These are phyloP conservation scores for Heterohyrax brucei DNA, from an alignment of 2,797 vertebrate species.

Conservation along the genomic window DNA sequence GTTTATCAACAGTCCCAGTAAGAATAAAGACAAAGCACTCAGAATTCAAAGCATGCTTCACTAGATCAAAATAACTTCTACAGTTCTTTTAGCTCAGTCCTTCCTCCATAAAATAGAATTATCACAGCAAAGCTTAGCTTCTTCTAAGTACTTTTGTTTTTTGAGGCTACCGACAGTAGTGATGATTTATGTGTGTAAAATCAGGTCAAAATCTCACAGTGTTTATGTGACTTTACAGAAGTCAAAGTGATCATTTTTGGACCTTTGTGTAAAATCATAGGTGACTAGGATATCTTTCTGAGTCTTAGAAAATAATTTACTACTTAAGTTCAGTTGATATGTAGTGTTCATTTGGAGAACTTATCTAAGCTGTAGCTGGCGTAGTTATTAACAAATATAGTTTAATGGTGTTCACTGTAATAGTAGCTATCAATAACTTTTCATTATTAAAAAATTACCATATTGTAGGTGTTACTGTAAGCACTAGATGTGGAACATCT, in stretches of 20 bases:
- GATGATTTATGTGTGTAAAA: conserved; percentile 57
- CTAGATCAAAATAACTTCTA: conserved; percentile 48
- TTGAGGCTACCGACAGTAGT: not conserved
- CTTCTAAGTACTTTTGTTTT: conserved; percentile 30
- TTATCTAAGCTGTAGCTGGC: not conserved
- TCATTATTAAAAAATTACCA: conserved; percentile 40
- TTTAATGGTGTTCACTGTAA: not conserved
- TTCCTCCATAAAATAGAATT: conserved; percentile 52
- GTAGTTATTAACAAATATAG: not conserved
- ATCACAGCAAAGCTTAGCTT: conserved; percentile 25
- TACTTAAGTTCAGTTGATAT: not conserved
- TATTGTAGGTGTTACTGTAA: not conserved
- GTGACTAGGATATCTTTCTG: not conserved
- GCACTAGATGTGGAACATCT: not conserved
- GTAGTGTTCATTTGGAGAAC: not conserved
- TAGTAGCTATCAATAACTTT: not conserved
- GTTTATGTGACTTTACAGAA: conserved; percentile 42
- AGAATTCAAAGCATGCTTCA: conserved; percentile 60
- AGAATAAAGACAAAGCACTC: conserved; percentile 2
- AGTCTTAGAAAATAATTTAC: conserved; percentile 9
- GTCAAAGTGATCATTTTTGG: conserved; percentile 21
- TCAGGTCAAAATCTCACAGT: not conserved
- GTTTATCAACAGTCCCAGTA: not conserved
- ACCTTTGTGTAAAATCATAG: not conserved
- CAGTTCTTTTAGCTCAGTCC: not conserved